Conservation (phyloP, 2,888 invertebrate species). For the Lottia scabra region DNA sequence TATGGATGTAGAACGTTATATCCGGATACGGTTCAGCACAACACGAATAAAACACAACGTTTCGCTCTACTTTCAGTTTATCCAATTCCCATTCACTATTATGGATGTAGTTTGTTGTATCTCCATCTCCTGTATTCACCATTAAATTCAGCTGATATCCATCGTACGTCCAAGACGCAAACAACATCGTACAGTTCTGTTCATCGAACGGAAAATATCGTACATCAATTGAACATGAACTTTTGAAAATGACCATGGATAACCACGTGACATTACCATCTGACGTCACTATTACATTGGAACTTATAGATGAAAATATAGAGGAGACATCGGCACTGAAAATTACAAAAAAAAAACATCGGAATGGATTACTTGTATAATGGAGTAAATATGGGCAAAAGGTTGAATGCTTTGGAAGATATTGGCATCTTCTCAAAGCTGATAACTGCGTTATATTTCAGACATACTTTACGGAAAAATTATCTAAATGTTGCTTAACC, state of each 20-base stretch:
- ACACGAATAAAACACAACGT: slow-evolving; percentile 72
- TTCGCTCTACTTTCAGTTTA: slow-evolving; percentile 71
- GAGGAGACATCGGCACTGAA: slow-evolving; percentile 67
- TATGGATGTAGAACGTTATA: slow-evolving; percentile 71
- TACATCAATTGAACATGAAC: slow-evolving; percentile 73
- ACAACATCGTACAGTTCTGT: slow-evolving; percentile 72
- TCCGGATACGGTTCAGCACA: slow-evolving; percentile 72
- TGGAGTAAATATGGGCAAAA: too few relatives aligned
- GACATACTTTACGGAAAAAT: too few relatives aligned
- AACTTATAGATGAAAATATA: slow-evolving; percentile 69
- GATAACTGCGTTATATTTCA: too few relatives aligned
- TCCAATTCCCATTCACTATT: slow-evolving; percentile 88
- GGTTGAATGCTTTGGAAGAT: too few relatives aligned
- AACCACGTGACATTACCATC: slow-evolving; percentile 74
- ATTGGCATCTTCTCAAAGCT: too few relatives aligned
- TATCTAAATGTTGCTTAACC: too few relatives aligned
- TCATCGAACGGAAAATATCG: slow-evolving; percentile 74
- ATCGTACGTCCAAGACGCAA: slow-evolving; percentile 74
- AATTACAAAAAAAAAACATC: neutral
- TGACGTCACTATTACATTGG: slow-evolving; percentile 72
- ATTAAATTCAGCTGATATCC: slow-evolving; percentile 68
- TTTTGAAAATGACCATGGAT: slow-evolving; percentile 73
- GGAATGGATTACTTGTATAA: too few relatives aligned
- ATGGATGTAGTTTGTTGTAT: slow-evolving; percentile 89
- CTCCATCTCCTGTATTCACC: slow-evolving; percentile 78